A percentile compares a stretch with the other conserved stretches of the same genome.
These are phyloP conservation scores for Thalpophila matura DNA, from an alignment of 2,888 invertebrate genomes.

Conservation along the genomic window DNA sequence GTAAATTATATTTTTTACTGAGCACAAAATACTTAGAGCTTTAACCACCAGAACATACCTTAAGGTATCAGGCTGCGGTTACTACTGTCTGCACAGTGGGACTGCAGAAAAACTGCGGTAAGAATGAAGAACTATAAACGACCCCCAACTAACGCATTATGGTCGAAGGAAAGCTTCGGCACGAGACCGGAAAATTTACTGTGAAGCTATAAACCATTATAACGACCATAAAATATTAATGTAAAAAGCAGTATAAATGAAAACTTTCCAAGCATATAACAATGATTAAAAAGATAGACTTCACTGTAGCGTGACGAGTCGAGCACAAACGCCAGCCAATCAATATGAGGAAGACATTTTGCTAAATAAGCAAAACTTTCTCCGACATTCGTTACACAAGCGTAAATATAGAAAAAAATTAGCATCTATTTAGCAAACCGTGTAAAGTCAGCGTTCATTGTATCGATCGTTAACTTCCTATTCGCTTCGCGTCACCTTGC, in stretches of 20 bases:
- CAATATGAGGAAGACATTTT: conserved; percentile 58
- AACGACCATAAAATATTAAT: conserved; percentile 41
- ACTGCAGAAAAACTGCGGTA: conserved; percentile 53
- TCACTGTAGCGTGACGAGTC: conserved; percentile 34
- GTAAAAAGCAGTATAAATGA: conserved; percentile 34
- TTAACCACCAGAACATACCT: conserved; percentile 54
- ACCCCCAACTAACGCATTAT: conserved; percentile 32
- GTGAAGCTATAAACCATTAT: conserved; percentile 41
- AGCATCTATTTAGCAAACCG: conserved; percentile 76
- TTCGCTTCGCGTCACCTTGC: conserved; percentile 77
- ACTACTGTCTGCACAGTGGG: conserved; percentile 36
- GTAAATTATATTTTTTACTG: conserved; percentile 44
- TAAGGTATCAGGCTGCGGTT: conserved; percentile 56
- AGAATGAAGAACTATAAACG: conserved; percentile 52
- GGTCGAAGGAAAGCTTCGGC: conserved; percentile 51
- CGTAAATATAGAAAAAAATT: conserved; percentile 70
- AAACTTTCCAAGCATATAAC: conserved; percentile 49
- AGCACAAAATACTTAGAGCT: conserved; percentile 45
- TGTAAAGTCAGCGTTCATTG: conserved; percentile 71
- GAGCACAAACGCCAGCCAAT: conserved; percentile 46
- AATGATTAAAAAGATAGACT: conserved; percentile 45
- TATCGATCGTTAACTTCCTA: conserved; percentile 82
- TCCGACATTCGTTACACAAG: conserved; percentile 62
- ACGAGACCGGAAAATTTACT: conserved; percentile 54
- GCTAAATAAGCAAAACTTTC: conserved; percentile 76